Percentiles rank a stretch among this genome's conserved stretches.
Conservation (phyloP, 2,113 vertebrate genomes). For the Hippocampus zosterae region DNA sequence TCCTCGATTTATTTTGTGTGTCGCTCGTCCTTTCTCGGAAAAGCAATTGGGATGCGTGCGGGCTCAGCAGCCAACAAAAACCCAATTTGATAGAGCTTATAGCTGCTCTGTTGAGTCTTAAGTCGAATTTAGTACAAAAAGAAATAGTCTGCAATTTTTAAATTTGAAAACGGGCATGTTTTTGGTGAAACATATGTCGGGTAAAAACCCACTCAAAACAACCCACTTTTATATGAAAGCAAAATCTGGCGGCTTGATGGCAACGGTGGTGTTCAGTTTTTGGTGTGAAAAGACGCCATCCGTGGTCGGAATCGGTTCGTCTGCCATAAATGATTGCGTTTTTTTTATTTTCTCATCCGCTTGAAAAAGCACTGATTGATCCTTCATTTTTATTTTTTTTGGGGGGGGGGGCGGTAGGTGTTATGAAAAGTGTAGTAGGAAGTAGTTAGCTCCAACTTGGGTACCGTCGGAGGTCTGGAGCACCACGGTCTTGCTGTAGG, state of each 20-base stretch:
- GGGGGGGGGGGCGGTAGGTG: too few relatives aligned
- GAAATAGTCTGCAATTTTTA: not conserved
- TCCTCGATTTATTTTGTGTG: not conserved
- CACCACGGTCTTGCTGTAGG: constrained; percentile 95
- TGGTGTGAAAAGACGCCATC: too few relatives aligned
- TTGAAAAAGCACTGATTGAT: too few relatives aligned
- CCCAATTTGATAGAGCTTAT: not conserved
- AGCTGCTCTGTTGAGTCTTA: too few relatives aligned
- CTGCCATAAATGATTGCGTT: too few relatives aligned
- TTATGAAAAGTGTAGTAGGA: not conserved
- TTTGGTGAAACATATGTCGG: not conserved
- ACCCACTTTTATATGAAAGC: too few relatives aligned
- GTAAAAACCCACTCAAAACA: too few relatives aligned
- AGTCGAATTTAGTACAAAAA: not conserved
- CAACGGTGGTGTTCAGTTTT: too few relatives aligned
- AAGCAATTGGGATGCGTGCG: not conserved
- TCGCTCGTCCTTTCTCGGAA: not conserved
- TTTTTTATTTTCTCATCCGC: too few relatives aligned
- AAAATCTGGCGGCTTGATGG: too few relatives aligned
- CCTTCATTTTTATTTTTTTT: too few relatives aligned
- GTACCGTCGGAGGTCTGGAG: constrained; percentile 90
- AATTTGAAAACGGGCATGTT: not conserved
- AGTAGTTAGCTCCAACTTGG: not conserved
- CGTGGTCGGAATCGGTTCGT: too few relatives aligned
- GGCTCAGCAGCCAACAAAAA: not conserved